Evolutionary conservation across 1,140 invertebrate genomes (phyloP).

Genomic region (Chrysomallon squamiferum): DNA sequence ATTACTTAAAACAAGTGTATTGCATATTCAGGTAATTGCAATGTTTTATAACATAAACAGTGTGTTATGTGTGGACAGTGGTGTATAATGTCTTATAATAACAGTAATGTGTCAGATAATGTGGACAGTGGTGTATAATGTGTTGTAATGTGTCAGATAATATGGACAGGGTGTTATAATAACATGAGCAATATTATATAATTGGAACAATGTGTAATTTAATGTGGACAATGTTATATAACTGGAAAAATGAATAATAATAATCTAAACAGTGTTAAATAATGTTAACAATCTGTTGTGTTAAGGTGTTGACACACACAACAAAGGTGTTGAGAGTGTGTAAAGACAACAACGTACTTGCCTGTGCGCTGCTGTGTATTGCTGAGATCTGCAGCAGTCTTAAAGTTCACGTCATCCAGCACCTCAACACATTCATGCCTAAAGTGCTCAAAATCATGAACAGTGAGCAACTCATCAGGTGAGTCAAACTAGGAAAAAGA

Average conservation of each 20-base stretch:
- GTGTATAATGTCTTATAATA: background rate
- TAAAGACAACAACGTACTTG: constrained; percentile 34
- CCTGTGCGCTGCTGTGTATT: constrained; percentile 73
- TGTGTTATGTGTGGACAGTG: background rate
- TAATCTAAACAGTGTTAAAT: too few species aligned
- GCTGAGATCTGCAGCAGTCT: constrained; percentile 76
- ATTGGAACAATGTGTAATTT: too few species aligned
- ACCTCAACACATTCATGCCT: constrained; percentile 80
- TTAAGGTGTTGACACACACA: constrained; percentile 49
- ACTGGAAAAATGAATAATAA: too few species aligned
- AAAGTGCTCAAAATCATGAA: constrained; percentile 46
- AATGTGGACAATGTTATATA: too few species aligned
- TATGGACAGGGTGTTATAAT: too few species aligned
- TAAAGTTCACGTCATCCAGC: constrained; percentile 75
- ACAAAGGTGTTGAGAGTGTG: constrained; percentile 33
- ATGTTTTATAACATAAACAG: too few species aligned
- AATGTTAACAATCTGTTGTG: too few species aligned
- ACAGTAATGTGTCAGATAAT: too few species aligned
- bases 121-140: too few species aligned
- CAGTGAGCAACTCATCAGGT: constrained; percentile 25
- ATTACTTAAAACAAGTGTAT: background rate
- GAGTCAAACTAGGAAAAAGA: constrained; percentile 4
- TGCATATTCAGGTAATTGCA: too few species aligned
- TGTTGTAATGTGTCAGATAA: too few species aligned
- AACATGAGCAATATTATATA: too few species aligned